A percentile compares a stretch with the other conserved stretches of the same genome.
Evolutionary conservation across 2,888 invertebrate species (phyloP).

Genomic region (Tetragonula carbonaria): DNA sequence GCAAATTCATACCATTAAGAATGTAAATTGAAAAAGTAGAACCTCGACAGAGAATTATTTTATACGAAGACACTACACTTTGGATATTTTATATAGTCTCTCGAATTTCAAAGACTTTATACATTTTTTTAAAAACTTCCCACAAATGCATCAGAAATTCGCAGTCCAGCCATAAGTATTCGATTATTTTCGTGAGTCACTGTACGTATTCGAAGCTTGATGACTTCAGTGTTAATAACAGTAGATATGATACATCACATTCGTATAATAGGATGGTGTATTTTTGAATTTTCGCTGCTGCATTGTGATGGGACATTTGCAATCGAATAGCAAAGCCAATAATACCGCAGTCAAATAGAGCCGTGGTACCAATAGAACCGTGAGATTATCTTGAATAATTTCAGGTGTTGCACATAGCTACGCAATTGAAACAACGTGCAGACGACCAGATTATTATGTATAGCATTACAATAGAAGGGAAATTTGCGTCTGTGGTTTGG

Average conservation of each 20-base stretch:
- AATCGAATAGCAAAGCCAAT: background rate
- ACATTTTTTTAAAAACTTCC: too few species aligned
- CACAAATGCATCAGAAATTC: too few species aligned
- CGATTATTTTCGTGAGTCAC: too few species aligned
- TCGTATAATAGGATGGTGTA: background rate
- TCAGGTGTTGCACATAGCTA: background rate
- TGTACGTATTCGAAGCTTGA: too few species aligned
- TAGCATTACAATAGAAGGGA: constrained; percentile 3
- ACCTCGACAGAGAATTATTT: too few species aligned
- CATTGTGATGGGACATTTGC: background rate
- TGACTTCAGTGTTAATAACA: too few species aligned
- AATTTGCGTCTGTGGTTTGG: background rate
- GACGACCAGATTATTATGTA: constrained; percentile 6
- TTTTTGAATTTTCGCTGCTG: background rate
- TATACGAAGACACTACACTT: too few species aligned
- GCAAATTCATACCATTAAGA: too few species aligned
- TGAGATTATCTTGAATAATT: constrained; percentile 36
- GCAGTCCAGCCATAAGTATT: too few species aligned
- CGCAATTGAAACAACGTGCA: constrained; percentile 15
- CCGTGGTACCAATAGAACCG: constrained; percentile 15
- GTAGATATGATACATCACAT: background rate
- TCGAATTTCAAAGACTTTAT: too few species aligned
- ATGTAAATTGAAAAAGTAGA: too few species aligned
- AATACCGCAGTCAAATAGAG: constrained; percentile 16
- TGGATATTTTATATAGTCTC: too few species aligned